Base-by-base conservation (phyloP, 2,113 vertebrate genomes). In the Cavia aperea region DNA sequence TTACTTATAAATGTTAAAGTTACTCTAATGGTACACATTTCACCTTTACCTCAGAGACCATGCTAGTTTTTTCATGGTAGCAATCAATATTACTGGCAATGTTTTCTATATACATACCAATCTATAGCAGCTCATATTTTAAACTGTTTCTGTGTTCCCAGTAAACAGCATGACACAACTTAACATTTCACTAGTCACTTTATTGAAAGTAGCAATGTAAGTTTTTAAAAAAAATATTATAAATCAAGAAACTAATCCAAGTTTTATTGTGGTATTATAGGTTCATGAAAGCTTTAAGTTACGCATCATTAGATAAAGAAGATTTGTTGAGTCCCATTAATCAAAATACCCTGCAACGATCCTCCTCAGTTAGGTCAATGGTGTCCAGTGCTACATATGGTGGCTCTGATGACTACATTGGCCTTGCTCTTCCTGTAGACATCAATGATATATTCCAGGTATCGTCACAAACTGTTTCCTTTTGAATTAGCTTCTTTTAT, bases 221-320 rank as follows among this genome's bases (percentile, higher is more conserved):
- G 81, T 33, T 49, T 90, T 63, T 90, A 82, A 43, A 24, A 86
- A 54, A 92, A 66, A 39, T 86, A 91, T 49, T 91, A n/a, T 5
- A 95, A 82, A 93, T 90, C 18, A 93, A 87, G 43, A 94, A 72
- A 91, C 93, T 97, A 96, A 97, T 86, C 15, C 62, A 77, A 86
- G 31, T 75, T 92, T 96, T 97, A 78, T 86, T 46, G 68, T 96
- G 86, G 66, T 93, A 15, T 97, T 98, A 78, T 97, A 99, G 99
- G 98, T 99, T 99, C 95, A 98, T 99, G 97, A 99, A 99, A 98
- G 99, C 99, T 92, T 98, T 99, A 97, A 99, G 99, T 97, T 99
- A 99, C 23, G 99, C 99, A 87, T 99, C 99, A 0, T 97, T 99
- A 97, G 99, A 99, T 97, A 99, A 99, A 97, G 99, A 99, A 97